Conservation (phyloP, 2,113 vertebrate genomes). For the Pluvialis apricaria region DNA sequence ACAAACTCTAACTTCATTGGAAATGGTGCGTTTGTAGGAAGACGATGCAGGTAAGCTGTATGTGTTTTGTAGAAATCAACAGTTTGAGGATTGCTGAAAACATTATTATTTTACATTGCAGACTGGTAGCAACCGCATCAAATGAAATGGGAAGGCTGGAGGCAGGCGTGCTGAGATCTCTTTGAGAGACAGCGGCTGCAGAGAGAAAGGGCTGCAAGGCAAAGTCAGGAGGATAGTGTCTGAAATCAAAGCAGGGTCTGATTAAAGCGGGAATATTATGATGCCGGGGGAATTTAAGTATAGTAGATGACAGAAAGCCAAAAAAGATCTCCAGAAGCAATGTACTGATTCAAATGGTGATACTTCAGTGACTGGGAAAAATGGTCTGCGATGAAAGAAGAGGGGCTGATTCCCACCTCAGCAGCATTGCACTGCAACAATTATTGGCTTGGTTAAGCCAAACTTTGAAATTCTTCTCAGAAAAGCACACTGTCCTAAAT, state of each 20-base stretch:
- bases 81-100: neutral
- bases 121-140: neutral
- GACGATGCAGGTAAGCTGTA: neutral
- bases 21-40: neutral
- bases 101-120: neutral
- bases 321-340: neutral
- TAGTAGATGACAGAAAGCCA: neutral
- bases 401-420: neutral
- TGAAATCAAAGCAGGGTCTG: neutral
- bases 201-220: neutral
- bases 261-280: neutral
- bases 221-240: neutral
- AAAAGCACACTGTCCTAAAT: neutral
- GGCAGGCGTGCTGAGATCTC: neutral
- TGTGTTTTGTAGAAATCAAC: neutral
- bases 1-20: fast-evolving
- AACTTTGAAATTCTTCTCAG: neutral
- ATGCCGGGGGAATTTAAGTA: neutral
- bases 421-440: neutral
- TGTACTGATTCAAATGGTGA: neutral
- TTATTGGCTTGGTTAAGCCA: neutral
- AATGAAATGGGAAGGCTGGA: neutral
- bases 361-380: neutral
- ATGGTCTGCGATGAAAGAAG: neutral
- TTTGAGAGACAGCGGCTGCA: neutral